Evolutionary conservation across 2,888 invertebrate genomes (phyloP).

Genomic region (Vesta saturnalis): DNA sequence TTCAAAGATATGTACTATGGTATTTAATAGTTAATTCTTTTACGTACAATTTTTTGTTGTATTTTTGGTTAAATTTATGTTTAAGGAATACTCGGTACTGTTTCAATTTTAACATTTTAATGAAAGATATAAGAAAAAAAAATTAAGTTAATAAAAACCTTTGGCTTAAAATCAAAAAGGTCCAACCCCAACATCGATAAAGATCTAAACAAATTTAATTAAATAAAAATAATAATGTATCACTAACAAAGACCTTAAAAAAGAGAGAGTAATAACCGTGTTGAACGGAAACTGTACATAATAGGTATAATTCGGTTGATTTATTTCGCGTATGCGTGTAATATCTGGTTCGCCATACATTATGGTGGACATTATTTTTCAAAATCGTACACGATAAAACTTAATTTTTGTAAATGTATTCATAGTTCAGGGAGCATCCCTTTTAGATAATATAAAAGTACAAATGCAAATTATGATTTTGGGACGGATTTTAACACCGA

Average conservation of each 20-base stretch:
- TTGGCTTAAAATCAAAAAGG: too few relatives aligned
- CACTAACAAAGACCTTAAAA: slow-evolving; percentile 6
- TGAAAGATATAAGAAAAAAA: too few relatives aligned
- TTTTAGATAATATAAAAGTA: not conserved
- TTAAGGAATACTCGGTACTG: too few relatives aligned
- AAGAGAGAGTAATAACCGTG: slow-evolving; percentile 31
- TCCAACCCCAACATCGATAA: too few relatives aligned
- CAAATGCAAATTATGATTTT: not conserved
- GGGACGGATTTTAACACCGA: slow-evolving; percentile 22
- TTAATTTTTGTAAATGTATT: slow-evolving; percentile 15
- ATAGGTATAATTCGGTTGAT: slow-evolving; percentile 29
- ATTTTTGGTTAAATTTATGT: too few relatives aligned
- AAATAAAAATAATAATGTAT: slow-evolving; percentile 13
- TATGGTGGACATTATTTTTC: slow-evolving; percentile 10
- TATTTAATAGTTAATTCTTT: too few relatives aligned
- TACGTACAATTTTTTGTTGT: too few relatives aligned
- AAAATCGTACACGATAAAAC: not conserved
- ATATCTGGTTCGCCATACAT: slow-evolving; percentile 7
- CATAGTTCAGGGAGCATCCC: slow-evolving; percentile 6
- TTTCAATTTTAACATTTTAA: too few relatives aligned
- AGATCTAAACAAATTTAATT: too few relatives aligned
- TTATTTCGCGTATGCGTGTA: slow-evolving; percentile 29
- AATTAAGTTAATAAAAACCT: too few relatives aligned
- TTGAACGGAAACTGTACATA: slow-evolving; percentile 35
- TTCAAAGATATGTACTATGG: too few relatives aligned